Base-by-base conservation (phyloP, 2,113 vertebrate genomes). In the Sinocyclocheilus anophthalmus region DNA sequence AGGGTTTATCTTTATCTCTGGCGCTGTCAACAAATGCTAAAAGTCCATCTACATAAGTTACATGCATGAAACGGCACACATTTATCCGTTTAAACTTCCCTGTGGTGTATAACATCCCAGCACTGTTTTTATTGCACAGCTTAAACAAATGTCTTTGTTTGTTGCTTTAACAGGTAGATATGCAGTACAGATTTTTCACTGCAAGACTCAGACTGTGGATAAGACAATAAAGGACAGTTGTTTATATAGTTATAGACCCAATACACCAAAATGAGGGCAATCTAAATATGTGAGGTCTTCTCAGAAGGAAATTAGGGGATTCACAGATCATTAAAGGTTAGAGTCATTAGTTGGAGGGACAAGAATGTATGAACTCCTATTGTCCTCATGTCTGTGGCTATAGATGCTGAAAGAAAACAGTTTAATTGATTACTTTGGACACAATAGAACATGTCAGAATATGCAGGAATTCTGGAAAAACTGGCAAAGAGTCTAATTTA, bases 1-100 rank as follows among this genome's bases (percentile, higher is more conserved):
- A 69, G 69, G 67, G 30, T 88, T 85, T 76, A 79, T 39, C 81
- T 73, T 76, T 20, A 55, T 48, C 70, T 45, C n/a, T 55, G 45
- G 45, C 30, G 9, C 76, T 45, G 50, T 63, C 80, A 67, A 76
- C 73, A 30, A 86, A 69, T 26, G 13, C 26, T 78, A 18, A n/a
- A 65, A 13, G 10, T 67, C 70, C 65, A 37, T 57, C 10, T 67
- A 55, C 20, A 59, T 1, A 42, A 5, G 22, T n/a, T 37, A 39
- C 65, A 83, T 69, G n/a, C n/a, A 20, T 70, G 5, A 53, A 67
- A 30, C 4, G 4, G 14, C 7, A 69, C 20, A 39, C 24, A 80
- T 6, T n/a, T 4, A 37, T 22, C 2, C 2, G 24, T 55, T 18
- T 18, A 67, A 67, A 67, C 65, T 45, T 42, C 42, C 42, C 42